A percentile compares a stretch with the other conserved stretches of the same genome.
Conservation (phyloP, 1,140 invertebrate species). For the Leptoteleia sp. region DNA sequence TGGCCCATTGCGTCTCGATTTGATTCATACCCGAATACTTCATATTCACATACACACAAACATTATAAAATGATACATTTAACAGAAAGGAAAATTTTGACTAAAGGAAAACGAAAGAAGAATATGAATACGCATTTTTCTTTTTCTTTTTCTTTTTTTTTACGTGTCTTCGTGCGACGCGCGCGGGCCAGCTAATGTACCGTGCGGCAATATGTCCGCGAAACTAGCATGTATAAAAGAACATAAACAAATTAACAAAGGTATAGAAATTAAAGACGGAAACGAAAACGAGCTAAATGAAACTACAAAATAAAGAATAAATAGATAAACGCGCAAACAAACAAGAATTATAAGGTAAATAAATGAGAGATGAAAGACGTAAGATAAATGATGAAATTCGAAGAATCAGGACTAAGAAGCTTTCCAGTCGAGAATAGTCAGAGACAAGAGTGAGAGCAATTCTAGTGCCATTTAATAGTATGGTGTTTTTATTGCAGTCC, state of each 20-base stretch:
- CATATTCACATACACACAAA: slow-evolving; percentile 65
- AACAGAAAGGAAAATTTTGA: slow-evolving; percentile 62
- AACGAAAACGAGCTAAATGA: slow-evolving; percentile 26
- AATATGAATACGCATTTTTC: too few species aligned
- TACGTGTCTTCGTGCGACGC: slow-evolving; percentile 45
- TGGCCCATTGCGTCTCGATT: slow-evolving; percentile 72
- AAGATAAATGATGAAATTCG: slow-evolving; percentile 56
- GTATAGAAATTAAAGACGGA: slow-evolving; percentile 20
- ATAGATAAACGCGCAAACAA: slow-evolving; percentile 26
- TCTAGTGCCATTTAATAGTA: slow-evolving; percentile 83
- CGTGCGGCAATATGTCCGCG: slow-evolving; percentile 55
- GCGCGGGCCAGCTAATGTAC: slow-evolving; percentile 45
- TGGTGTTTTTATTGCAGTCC: slow-evolving; percentile 80
- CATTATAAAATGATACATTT: slow-evolving; percentile 46
- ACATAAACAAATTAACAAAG: slow-evolving; percentile 20
- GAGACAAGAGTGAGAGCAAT: slow-evolving; percentile 80
- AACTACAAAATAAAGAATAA: slow-evolving; percentile 42
- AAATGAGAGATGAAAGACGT: slow-evolving; percentile 54
- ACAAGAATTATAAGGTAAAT: slow-evolving; percentile 29
- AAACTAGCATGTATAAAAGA: slow-evolving; percentile 41
- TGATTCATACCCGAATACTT: slow-evolving; percentile 60
- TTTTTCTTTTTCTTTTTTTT: too few species aligned
- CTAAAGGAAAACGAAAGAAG: slow-evolving; percentile 62
- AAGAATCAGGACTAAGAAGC: slow-evolving; percentile 70
- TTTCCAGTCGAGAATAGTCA: slow-evolving; percentile 77